Evolutionary conservation across 2,113 vertebrate species (phyloP), one percentile per base, ranked within the genome.

Genomic region (Axis porcinus): DNA sequence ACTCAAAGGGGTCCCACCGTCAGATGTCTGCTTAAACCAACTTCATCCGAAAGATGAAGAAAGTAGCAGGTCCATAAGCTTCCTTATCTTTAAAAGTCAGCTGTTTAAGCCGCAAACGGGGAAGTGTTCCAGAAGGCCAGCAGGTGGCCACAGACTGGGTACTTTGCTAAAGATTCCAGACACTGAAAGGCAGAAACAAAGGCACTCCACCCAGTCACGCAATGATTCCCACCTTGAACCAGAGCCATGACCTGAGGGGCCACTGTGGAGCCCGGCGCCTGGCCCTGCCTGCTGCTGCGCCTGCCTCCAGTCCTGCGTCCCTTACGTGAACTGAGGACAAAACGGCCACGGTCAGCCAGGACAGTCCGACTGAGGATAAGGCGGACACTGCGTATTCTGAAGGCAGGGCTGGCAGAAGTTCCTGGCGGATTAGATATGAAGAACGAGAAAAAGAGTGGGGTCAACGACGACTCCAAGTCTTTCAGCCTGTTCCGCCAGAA

Each of bases 311-410:
- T 14, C 27, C 14, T 14, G 19, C 6, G 1, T 15, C 55, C 55
- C 54, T 64, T 1, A 0, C 0, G 10, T 5, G 57, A n/a, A 16
- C 45, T 8, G 43, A 17, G 55, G 36, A 16, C 52, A 23, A 3
- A 3, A 23, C 9, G 1, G 15, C 88, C 7, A 2, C 4, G 2
- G 19, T 21, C 7, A 17, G 74, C 27, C 64, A 12, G 0, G n/a
- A 28, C n/a, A 7, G 47, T 25, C 79, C 14, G 78, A 33, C 43
- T 11, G 43, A 50, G 19, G 2, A 7, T n/a, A 11, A 15, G n/a
- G 5, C 0, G 28, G 54, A 30, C 5, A 3, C 55, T 2, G 21
- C 0, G 0, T 7, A 2, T 8, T 33, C 28, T 3, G 81, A 83
- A 43, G 54, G 64, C 1, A 27, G 82, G n/a, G n/a, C 47, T 21